Evolutionary conservation across 2,888 invertebrate species (phyloP), one percentile per base, ranked within the genome.

Genomic region (Mongoloraphidia duomilia): DNA sequence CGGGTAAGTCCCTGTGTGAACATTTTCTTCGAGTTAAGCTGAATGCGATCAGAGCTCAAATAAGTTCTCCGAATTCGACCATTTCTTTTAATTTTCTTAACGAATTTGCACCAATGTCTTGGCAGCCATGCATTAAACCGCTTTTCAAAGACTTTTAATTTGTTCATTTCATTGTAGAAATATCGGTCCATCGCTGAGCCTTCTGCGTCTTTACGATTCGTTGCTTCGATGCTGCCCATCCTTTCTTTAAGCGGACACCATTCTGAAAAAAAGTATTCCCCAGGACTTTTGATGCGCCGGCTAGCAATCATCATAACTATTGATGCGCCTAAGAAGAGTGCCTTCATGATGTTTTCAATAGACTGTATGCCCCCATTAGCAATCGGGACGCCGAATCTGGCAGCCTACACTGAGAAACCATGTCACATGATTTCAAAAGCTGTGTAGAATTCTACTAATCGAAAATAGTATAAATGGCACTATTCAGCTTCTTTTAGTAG

Each of bases 221-320:
- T 98, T 3, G 97, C 97, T 69, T 98, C 98, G 54, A 98, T 73
- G 48, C 95, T 93, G 33, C 95, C 98, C 97, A 98, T 98, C 33
- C 98, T 97, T 98, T 98, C 71, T 98, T 98, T 49, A 98, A 72
- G 46, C 97, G 79, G 0, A 98, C 96, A 50, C 97, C 97, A 68
- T n/a, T 97, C 95, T 42, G 94, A 90, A 67, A 95, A 98, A 74
- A 93, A 98, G 65, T 98, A 99, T 67, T 98, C 97, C 9, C 98
- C 97, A 0, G 97, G 97, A 17, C 94, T 71, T 99, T 98, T 0
- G 93, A 90, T 2, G 98, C 98, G 3, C 97, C 98, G 46, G 97
- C 97, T 52, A 99, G 71, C 56, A 98, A 74, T 0, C 97, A 98
- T 98, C 98, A 98, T 98, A 0, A 96, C 96, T 71, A 60, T 38